Evolutionary conservation across 1,140 invertebrate species (phyloP).

Genomic region (Drosophila watanabei): DNA sequence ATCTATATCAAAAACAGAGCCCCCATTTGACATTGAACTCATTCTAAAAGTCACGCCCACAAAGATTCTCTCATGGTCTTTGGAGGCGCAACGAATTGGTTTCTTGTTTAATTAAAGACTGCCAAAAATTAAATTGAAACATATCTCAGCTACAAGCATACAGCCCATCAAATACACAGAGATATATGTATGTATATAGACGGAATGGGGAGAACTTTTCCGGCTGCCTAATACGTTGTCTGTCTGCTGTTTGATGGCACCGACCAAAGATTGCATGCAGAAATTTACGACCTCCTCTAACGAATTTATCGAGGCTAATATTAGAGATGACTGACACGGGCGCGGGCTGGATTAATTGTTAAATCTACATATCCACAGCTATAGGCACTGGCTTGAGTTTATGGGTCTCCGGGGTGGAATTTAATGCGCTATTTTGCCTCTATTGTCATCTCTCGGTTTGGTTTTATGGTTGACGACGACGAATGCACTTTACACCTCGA

Average conservation of each 20-base stretch:
- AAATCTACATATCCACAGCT: conserved; percentile 38
- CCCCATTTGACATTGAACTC: conserved; percentile 60
- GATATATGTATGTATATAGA: background rate
- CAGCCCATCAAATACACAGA: background rate
- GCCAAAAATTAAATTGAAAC: conserved; percentile 39
- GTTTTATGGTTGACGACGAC: conserved; percentile 32
- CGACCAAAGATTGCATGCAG: conserved; percentile 24
- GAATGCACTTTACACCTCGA: conserved; percentile 58
- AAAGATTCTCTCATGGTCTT: background rate
- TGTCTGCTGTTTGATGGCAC: conserved; percentile 13
- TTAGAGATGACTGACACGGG: conserved; percentile 54
- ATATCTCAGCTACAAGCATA: conserved; percentile 14
- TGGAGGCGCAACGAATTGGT: conserved; percentile 8
- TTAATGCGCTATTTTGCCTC: conserved; percentile 49
- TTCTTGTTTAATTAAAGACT: conserved; percentile 41
- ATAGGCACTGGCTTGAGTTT: conserved; percentile 16
- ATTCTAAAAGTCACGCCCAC: conserved; percentile 40
- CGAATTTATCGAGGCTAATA: conserved; percentile 64
- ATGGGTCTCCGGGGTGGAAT: conserved; percentile 42
- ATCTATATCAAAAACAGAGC: conserved; percentile 15
- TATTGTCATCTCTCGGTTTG: conserved; percentile 28
- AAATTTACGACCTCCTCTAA: conserved; percentile 53
- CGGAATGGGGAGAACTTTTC: background rate
- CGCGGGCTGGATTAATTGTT: conserved; percentile 44
- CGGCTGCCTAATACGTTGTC: conserved; percentile 11